Percentiles rank a stretch among this genome's conserved stretches.
Evolutionary conservation across 2,888 invertebrate genomes (phyloP).

Genomic region (Parascotia fuliginaria): DNA sequence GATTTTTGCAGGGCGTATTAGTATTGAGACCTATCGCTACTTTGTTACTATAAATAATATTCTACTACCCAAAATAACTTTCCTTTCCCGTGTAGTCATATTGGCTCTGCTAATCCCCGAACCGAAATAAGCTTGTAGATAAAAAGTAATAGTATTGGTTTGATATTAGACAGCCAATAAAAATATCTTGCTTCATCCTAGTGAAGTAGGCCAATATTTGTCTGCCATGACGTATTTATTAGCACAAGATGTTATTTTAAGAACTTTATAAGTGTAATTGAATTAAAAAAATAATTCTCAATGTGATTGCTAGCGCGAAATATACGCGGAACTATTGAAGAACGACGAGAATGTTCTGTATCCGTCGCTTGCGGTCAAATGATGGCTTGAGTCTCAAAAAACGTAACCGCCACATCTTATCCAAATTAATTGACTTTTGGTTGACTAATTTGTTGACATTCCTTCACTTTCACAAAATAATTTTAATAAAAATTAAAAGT

Average conservation of each 20-base stretch:
- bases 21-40: too few species aligned
- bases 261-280: slow-evolving; percentile 45
- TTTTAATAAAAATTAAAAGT: too few species aligned
- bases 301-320: neutral
- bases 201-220: slow-evolving; percentile 46
- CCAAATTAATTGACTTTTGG: too few species aligned
- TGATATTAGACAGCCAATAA: slow-evolving; percentile 37
- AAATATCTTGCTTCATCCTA: slow-evolving; percentile 41
- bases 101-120: slow-evolving; percentile 3
- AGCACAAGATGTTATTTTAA: slow-evolving; percentile 49
- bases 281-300: slow-evolving; percentile 45
- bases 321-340: neutral
- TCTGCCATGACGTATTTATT: slow-evolving; percentile 52
- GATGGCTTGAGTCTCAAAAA: neutral
- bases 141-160: slow-evolving; percentile 6
- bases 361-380: neutral
- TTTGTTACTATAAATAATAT: too few species aligned
- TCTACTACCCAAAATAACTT: too few species aligned
- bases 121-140: slow-evolving; percentile 1
- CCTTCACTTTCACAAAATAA: too few species aligned
- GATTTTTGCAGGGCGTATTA: too few species aligned
- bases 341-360: neutral
- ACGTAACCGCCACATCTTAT: neutral
- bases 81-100: too few species aligned
- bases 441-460: too few species aligned